Evolutionary conservation across 1,140 invertebrate genomes (phyloP), one percentile per base, ranked within the genome.

Genomic region (Pogonus chalceus): DNA sequence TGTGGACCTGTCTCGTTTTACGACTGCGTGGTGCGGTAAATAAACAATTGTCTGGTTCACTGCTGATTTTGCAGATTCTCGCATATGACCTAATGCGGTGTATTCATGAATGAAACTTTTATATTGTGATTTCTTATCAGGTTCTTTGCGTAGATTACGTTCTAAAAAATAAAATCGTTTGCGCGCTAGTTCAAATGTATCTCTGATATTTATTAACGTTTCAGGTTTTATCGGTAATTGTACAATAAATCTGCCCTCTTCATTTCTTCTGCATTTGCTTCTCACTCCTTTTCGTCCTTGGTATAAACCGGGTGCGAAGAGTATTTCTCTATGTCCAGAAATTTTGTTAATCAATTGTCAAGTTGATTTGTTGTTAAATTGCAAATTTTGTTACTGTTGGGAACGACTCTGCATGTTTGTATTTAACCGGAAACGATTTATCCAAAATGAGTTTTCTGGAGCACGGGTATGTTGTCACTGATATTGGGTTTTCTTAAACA

Each of bases 51-150:
- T 9, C 31, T 9, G 9, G 52, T 18, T n/a, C 23, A 3, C 26
- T n/a, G 9, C 3, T 3, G 22, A 16, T 46, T 43, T 20, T 12
- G 22, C 23, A 35, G n/a, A n/a, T n/a, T n/a, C n/a, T 23, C 55
- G 59, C 59, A 71, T 67, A 52, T 71, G 67, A 2, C 62, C 62
- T 7, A 68, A 56, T 2, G 62, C 52, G n/a, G 65, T 18, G 46
- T 65, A 72, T 55, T 67, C 64, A 52, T 65, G 53, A 48, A 69
- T 58, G 23, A 62, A 62, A 55, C 57, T 16, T 14, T 23, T 26
- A 35, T 64, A 59, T 52, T 61, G n/a, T 2, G 21, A 16, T 51
- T 52, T 55, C 1, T 61, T 20, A 2, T 56, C 20, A 61, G 58
- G 2, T 60, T 56, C 22, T 52, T 62, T 9, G 51, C 56, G 54